Evolutionary conservation across 2,113 vertebrate genomes (phyloP).

Genomic region (Tricholaema leucomelas): DNA sequence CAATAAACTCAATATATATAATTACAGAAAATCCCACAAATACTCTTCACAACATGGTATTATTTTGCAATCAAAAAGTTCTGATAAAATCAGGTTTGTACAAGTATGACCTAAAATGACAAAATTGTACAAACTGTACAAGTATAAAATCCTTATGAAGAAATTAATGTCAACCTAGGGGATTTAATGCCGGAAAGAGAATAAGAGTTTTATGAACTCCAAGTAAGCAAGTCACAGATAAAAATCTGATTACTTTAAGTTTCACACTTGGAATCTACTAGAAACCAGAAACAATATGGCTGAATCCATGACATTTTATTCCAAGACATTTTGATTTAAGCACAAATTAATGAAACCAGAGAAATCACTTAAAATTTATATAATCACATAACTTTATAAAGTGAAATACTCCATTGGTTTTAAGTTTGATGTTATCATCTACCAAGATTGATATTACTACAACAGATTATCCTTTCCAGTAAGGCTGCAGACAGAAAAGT

Average conservation of each 20-base stretch:
- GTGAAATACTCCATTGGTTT: slow-evolving; percentile 14
- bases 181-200: background rate
- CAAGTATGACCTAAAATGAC: background rate
- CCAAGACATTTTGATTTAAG: background rate
- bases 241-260: background rate
- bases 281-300: background rate
- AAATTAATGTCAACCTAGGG: background rate
- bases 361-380: background rate
- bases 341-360: background rate
- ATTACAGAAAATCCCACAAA: slow-evolving; percentile 6
- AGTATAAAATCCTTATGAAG: background rate
- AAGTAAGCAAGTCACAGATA: background rate
- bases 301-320: background rate
- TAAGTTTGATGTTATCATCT: slow-evolving; percentile 26
- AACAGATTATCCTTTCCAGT: slow-evolving; percentile 13
- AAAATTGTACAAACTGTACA: background rate
- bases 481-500: slow-evolving; percentile 26
- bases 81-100: background rate
- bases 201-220: background rate
- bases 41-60: background rate
- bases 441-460: slow-evolving; percentile 23
- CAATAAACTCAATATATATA: slow-evolving; percentile 6
- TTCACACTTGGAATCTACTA: background rate
- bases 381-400: background rate
- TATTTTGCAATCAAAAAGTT: background rate